Base-by-base conservation (phyloP, 2,797 vertebrate genomes). In the Sitta carolinensis region DNA sequence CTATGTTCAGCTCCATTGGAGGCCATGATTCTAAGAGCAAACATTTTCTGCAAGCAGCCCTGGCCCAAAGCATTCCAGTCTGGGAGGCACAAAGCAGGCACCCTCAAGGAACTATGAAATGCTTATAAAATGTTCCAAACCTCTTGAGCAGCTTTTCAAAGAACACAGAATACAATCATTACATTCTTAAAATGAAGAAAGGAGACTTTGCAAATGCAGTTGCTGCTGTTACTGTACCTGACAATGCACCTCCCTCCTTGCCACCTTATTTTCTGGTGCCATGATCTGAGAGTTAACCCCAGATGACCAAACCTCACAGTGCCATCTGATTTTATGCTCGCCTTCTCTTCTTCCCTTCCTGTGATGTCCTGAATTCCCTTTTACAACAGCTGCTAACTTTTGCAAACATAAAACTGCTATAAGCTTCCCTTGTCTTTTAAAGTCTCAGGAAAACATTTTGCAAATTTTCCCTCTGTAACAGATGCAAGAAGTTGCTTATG, bases 341-440 rank as follows among this genome's bases (percentile, higher is more conserved):
- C 36, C 47, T 43, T 40, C 26, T 59, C 29, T 77, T 86, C n/a
- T 77, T 81, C 29, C 59, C 23, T 78, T 85, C 19, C 63, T 18
- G 29, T 14, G 5, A 34, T 59, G 16, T 64, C 87, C 73, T 81
- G 54, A 87, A 88, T 91, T 92, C n/a, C 22, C 26, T 85, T 92
- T 91, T 73, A 85, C 43, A 93, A 27, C 73, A 86, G 26, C 62
- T 86, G 42, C 48, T 87, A 95, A 74, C 62, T 82, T 92, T 42
- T 79, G 78, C 51, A 76, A 52, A 55, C 48, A 29, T 29, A n/a
- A 82, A 90, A 54, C 48, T 87, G 62, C 69, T 91, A 67, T 47
- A 61, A 63, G 59, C 61, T 69, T 74, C 59, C 54, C 57, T 64
- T 82, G 69, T 63, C 89, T 93, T 89, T 68, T 62, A 70, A 36